Evolutionary conservation across 2,888 invertebrate genomes (phyloP).

Genomic region (Clusia tigrina): DNA sequence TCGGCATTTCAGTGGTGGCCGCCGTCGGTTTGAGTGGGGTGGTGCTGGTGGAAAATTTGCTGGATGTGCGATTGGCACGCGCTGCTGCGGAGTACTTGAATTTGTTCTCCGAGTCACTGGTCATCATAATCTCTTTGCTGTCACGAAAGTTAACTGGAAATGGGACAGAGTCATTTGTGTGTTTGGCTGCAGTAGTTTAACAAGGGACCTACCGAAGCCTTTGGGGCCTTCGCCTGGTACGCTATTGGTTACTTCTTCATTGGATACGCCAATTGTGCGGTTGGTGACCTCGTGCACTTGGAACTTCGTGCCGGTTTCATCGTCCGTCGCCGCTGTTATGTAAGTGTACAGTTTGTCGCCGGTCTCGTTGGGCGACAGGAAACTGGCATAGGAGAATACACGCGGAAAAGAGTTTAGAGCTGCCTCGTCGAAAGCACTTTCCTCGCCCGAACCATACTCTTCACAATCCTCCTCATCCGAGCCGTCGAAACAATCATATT

Average conservation of each 20-base stretch:
- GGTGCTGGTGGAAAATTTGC: conserved; percentile 39
- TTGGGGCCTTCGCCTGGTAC: conserved; percentile 44
- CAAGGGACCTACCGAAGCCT: conserved; percentile 46
- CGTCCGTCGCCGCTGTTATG: conserved; percentile 52
- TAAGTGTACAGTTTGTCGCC: conserved; percentile 52
- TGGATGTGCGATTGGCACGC: conserved; percentile 47
- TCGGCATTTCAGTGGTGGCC: conserved; percentile 35
- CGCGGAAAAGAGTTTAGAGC: conserved; percentile 54
- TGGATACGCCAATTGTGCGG: conserved; percentile 42
- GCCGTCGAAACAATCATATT: conserved; percentile 70
- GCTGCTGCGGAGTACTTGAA: conserved; percentile 58
- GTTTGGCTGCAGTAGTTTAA: not conserved
- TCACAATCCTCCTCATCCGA: conserved; percentile 71
- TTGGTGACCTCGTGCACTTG: conserved; percentile 47
- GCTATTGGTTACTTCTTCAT: conserved; percentile 45
- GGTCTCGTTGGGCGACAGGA: conserved; percentile 56
- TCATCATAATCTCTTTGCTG: conserved; percentile 71
- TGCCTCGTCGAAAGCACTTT: conserved; percentile 53
- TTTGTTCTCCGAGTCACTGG: conserved; percentile 67
- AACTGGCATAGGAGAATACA: conserved; percentile 59
- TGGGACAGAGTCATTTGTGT: not conserved
- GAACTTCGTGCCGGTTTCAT: conserved; percentile 48
- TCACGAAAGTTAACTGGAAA: conserved; percentile 67
- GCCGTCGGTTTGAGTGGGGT: conserved; percentile 48
- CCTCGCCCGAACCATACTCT: conserved; percentile 66